A percentile compares a stretch with the other conserved stretches of the same genome.
phyloP scores from a whole-genome alignment of 2,797 vertebrate species.

The Rhinoraja longicauda region DNA sequence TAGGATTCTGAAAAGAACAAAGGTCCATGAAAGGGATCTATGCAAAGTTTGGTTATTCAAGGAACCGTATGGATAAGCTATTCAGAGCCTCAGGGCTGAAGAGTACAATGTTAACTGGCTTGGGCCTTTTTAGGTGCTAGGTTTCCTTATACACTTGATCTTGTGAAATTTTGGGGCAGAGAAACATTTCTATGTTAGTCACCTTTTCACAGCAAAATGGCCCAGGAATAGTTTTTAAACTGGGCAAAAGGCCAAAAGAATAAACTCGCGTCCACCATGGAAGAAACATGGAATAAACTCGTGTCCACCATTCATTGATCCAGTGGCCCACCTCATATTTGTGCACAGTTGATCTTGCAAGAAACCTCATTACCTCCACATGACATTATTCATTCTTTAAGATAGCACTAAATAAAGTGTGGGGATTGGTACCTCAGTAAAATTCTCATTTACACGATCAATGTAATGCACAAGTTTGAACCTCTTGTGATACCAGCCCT shows the following conservation, averaged over 20 bases:
- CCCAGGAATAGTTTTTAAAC: background rate
- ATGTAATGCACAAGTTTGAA: background rate
- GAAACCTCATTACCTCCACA: background rate
- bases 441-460: background rate
- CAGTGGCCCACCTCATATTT: background rate
- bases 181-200: conserved; percentile 22
- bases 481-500: background rate
- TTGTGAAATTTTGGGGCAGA: conserved; percentile 5
- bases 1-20: conserved; percentile 29
- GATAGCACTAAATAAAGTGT: background rate
- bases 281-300: background rate
- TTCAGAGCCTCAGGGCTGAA: background rate
- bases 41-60: conserved; percentile 32
- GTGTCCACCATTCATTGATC: background rate
- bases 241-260: background rate
- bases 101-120: background rate
- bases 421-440: background rate
- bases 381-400: background rate
- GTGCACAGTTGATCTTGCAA: background rate
- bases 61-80: conserved; percentile 10
- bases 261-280: no score
- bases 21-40: conserved; percentile 31
- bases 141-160: conserved; percentile 33
- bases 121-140: background rate
- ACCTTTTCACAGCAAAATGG: background rate